Base-by-base conservation (phyloP, 2,113 vertebrate genomes). In the Chaetodon auriga region DNA sequence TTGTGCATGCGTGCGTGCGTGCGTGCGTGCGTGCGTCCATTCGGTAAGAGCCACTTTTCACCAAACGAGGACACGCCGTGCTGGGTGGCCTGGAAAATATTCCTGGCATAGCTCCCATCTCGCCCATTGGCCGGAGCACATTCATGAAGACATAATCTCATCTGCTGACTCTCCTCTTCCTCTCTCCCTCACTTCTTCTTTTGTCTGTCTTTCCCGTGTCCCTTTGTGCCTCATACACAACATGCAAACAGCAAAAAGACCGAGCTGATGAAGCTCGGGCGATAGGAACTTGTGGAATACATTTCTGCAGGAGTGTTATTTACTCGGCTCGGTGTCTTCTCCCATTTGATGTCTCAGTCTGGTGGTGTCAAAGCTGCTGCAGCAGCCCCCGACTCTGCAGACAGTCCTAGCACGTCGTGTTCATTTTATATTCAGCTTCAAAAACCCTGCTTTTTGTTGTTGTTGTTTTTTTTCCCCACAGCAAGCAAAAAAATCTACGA, bases 51-150 rank as follows among this genome's bases (percentile, higher is more conserved):
- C 54, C 86, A 75, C 71, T 76, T 86, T 76, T 84, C 86, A 68
- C 75, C 75, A 90, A 91, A 82, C 41, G 71, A 83, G 90, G 87
- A 90, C 83, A 89, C 38, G 41, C 64, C 69, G 77, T 84, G 81
- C 60, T 72, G 88, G 78, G 80, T 92, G 93, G 93, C 88, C 90
- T 91, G 90, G 82, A 92, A 90, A 84, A 57, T 77, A 78, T 75
- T 77, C n/a, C 65, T 90, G 87, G 90, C 89, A 57, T 35, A 7
- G 69, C 72, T 84, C 80, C 78, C 88, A 45, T 70, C 46, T 63
- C 0, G 23, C 46, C 55, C 7, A 49, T 80, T 81, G 79, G 76
- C 81, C 19, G 11, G 69, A 23, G 71, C 75, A 76, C 82, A 69
- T 58, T 78, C 68, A 88, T 58, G 77, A 76, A 75, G 78, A 76